These are phyloP conservation scores for Apostichopus californicus DNA, from an alignment of 35 echinoderm and acorn worm genomes.

Conservation along the genomic window DNA sequence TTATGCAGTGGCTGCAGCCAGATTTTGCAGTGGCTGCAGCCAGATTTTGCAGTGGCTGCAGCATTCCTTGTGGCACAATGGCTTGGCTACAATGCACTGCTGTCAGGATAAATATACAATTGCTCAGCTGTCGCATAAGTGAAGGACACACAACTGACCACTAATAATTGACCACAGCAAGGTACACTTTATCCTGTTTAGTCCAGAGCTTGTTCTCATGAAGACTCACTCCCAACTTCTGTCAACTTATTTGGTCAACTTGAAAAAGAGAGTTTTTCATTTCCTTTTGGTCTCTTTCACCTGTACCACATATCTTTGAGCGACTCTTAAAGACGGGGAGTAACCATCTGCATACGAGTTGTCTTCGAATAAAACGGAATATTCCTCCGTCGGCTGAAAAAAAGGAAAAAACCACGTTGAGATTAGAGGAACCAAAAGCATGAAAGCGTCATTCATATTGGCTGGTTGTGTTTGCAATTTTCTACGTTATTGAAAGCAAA, in stretches of 20 bases:
- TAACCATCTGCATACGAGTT: slow-evolving; percentile 99
- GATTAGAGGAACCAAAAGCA: not conserved
- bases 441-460: not conserved
- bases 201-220: not conserved
- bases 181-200: not conserved
- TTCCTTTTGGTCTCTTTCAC: slow-evolving; percentile 87
- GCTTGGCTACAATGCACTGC: too few species aligned
- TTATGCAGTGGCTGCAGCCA: too few species aligned
- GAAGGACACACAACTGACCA: not conserved
- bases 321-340: slow-evolving; percentile 89
- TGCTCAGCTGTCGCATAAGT: too few species aligned
- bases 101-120: too few species aligned
- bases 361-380: slow-evolving; percentile 95
- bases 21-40: too few species aligned
- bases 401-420: not conserved
- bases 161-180: not conserved
- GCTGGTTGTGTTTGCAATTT: too few species aligned
- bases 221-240: not conserved
- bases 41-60: too few species aligned
- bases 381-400: slow-evolving; percentile 90
- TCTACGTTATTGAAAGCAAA: too few species aligned
- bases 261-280: slow-evolving; percentile 26
- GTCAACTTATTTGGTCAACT: not conserved
- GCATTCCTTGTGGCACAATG: too few species aligned
- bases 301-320: slow-evolving; percentile 96